phyloP scores from a whole-genome alignment of 1,140 invertebrate genomes.

The Drosophila mayri region DNA sequence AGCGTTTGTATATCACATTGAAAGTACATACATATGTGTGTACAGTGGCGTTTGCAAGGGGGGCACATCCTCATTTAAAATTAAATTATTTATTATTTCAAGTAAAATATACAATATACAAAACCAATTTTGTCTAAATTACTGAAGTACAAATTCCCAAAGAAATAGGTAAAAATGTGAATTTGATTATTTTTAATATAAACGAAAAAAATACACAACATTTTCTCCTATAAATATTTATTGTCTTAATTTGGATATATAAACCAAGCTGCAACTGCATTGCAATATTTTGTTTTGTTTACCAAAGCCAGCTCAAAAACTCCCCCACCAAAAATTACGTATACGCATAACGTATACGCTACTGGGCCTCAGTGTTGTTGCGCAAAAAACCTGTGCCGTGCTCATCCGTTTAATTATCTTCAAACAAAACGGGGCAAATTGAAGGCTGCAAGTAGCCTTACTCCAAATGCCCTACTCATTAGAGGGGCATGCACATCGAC shows the following conservation, averaged over 20 bases:
- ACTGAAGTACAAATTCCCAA: neutral
- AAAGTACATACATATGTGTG: neutral
- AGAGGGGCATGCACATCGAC: constrained; percentile 46
- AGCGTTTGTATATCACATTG: constrained; percentile 1
- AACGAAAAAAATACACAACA: no score
- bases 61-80: neutral
- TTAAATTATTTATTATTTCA: neutral
- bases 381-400: constrained; percentile 8
- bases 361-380: neutral
- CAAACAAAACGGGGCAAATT: constrained; percentile 48
- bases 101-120: no score
- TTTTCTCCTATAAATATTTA: no score
- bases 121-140: neutral
- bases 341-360: neutral
- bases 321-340: neutral
- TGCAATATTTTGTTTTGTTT: neutral
- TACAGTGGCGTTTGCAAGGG: neutral
- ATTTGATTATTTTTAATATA: neutral
- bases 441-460: constrained; percentile 38
- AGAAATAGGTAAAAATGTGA: neutral
- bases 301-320: neutral
- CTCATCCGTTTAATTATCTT: constrained; percentile 60
- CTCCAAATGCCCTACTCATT: constrained; percentile 54
- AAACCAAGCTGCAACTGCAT: no score
- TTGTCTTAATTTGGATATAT: neutral